Evolutionary conservation across 2,797 vertebrate genomes (phyloP).

Genomic region (Aphelocoma californica): DNA sequence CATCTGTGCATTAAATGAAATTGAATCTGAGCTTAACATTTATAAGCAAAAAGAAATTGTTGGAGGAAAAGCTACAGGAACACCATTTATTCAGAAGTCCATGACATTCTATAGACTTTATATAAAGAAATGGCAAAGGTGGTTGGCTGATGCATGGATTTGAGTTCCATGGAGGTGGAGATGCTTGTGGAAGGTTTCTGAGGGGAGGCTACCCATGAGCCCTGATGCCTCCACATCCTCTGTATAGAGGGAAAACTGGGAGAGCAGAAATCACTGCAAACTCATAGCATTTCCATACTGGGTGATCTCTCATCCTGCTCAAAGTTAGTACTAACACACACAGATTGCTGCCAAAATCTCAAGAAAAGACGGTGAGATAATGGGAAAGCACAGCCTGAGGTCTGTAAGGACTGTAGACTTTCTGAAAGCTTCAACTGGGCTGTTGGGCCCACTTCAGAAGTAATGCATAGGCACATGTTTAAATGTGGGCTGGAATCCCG

Average conservation of each 20-base stretch:
- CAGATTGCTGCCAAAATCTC: background rate
- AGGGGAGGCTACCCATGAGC: fast-evolving
- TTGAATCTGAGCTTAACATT: background rate
- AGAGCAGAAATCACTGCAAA: background rate
- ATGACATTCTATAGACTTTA: background rate
- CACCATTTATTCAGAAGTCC: background rate
- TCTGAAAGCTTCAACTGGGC: background rate
- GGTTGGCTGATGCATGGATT: background rate
- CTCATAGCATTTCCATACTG: background rate
- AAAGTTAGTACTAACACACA: background rate
- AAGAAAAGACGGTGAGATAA: background rate
- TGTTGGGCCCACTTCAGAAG: background rate
- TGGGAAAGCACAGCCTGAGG: background rate
- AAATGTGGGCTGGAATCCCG: background rate
- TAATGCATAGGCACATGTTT: background rate
- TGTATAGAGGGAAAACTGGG: background rate
- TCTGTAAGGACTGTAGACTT: background rate
- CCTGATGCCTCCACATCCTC: fast-evolving
- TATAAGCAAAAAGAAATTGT: background rate
- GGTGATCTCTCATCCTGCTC: background rate
- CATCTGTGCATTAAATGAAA: background rate
- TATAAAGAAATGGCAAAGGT: background rate
- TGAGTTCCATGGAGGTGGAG: background rate
- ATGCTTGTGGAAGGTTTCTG: background rate
- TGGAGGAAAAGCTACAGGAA: background rate